Conservation (phyloP, 1,140 invertebrate species). For the Samia ricini region DNA sequence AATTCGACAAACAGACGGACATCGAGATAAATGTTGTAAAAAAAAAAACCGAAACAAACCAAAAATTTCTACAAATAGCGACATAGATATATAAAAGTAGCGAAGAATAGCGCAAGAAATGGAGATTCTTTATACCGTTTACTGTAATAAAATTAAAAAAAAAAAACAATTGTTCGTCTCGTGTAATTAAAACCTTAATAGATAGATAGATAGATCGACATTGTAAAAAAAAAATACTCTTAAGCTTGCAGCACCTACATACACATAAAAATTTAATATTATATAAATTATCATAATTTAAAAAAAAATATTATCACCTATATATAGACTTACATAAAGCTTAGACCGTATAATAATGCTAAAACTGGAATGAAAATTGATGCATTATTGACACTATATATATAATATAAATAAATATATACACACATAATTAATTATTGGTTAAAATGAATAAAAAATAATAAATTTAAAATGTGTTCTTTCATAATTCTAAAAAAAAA, state of each 20-base stretch:
- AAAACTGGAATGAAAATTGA: conserved; percentile 70
- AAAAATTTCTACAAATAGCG: no score
- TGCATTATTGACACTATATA: conserved; percentile 30
- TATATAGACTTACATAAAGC: conserved; percentile 56
- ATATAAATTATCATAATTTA: conserved; percentile 52
- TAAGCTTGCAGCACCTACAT: conserved; percentile 57
- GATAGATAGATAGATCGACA: conserved; percentile 5
- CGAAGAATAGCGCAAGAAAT: conserved; percentile 22
- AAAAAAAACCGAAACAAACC: conserved; percentile 35
- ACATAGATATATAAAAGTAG: conserved; percentile 27
- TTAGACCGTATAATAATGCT: conserved; percentile 61
- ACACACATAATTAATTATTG: conserved; percentile 1
- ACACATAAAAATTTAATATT: conserved; percentile 55
- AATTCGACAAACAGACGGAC: conserved; percentile 54
- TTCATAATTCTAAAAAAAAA: conserved; percentile 42
- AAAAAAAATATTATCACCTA: conserved; percentile 55
- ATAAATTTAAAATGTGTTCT: conserved; percentile 4
- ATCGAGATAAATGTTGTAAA: conserved; percentile 45
- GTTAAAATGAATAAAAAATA: conserved; percentile 5
- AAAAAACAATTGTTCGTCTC: conserved; percentile 12
- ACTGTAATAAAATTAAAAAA: conserved; percentile 20
- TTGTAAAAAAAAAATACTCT: conserved; percentile 44
- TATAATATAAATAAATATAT: conserved; percentile 4
- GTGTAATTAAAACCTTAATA: not conserved
- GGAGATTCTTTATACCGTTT: conserved; percentile 48